phyloP scores from a whole-genome alignment of 2,888 invertebrate species.

The Anarsia innoxiella region DNA sequence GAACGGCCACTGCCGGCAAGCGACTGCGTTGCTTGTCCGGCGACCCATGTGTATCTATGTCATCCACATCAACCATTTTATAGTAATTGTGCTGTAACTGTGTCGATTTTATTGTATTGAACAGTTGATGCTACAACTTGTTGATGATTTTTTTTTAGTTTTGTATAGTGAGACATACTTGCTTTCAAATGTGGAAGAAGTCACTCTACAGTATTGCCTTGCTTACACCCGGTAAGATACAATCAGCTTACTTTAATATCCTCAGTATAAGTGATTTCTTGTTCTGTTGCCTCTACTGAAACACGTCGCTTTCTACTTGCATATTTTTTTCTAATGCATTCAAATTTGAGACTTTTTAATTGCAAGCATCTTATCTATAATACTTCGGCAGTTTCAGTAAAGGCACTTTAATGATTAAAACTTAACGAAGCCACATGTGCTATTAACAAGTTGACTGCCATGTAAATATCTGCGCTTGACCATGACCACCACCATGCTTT shows the following conservation, averaged over 20 bases:
- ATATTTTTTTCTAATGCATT: conserved; percentile 28
- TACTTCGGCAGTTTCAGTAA: conserved; percentile 58
- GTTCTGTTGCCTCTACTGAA: conserved; percentile 58
- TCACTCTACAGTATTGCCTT: conserved; percentile 74
- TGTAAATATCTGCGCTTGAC: no score
- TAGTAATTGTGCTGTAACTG: conserved; percentile 68
- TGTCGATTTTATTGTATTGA: conserved; percentile 56
- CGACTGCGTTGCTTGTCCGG: conserved; percentile 42
- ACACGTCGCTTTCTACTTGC: conserved; percentile 50
- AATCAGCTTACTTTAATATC: conserved; percentile 73
- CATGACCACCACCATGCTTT: no score
- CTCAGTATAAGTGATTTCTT: conserved; percentile 71
- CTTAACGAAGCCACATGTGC: conserved; percentile 60
- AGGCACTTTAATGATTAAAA: conserved; percentile 46
- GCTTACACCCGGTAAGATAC: conserved; percentile 75
- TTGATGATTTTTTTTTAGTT: conserved; percentile 72
- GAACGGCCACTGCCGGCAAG: no score
- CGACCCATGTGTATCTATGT: conserved; percentile 48
- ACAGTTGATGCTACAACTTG: conserved; percentile 70
- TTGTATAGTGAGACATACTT: conserved; percentile 73
- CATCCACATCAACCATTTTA: conserved; percentile 55
- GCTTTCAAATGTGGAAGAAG: conserved; percentile 75
- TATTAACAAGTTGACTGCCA: conserved; percentile 52
- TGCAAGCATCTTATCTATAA: no score
- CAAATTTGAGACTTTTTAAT: conserved; percentile 25